Evolutionary conservation across 1,140 invertebrate species (phyloP).

Genomic region (Eubasilissa regina): DNA sequence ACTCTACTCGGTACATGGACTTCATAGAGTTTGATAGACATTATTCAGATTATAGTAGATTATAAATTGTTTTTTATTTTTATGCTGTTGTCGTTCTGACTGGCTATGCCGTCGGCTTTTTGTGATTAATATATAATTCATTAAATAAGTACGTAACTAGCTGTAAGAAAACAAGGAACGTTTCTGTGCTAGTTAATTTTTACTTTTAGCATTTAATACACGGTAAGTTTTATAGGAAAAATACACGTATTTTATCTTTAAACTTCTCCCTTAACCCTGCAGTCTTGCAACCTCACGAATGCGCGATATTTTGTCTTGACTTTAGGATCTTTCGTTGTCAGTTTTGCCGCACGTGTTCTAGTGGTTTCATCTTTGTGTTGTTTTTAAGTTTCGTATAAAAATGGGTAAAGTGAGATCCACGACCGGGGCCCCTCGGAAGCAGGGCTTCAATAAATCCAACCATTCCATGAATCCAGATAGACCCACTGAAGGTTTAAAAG

Average conservation of each 20-base stretch:
- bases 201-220: not conserved
- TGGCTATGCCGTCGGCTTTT: slow-evolving; percentile 15
- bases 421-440: slow-evolving; percentile 81
- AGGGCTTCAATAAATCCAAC: slow-evolving; percentile 84
- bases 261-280: slow-evolving; percentile 3
- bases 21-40: too few relatives aligned
- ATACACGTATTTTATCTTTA: not conserved
- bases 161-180: too few relatives aligned
- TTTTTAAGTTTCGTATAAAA: slow-evolving; percentile 23
- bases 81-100: slow-evolving; percentile 25
- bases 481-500: slow-evolving; percentile 82
- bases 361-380: not conserved
- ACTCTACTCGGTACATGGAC: too few relatives aligned
- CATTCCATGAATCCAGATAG: slow-evolving; percentile 94
- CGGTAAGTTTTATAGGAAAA: slow-evolving; percentile 4
- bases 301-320: too few relatives aligned
- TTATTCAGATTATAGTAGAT: too few relatives aligned
- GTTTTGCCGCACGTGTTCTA: slow-evolving; percentile 32
- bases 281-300: slow-evolving; percentile 45
- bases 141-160: not conserved
- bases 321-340: slow-evolving; percentile 7
- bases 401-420: slow-evolving; percentile 83
- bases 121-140: slow-evolving; percentile 3
- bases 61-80: not conserved
- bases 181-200: not conserved